These are phyloP conservation scores for Apomyelois bistriatella DNA, from an alignment of 2,888 invertebrate species.

Conservation along the genomic window DNA sequence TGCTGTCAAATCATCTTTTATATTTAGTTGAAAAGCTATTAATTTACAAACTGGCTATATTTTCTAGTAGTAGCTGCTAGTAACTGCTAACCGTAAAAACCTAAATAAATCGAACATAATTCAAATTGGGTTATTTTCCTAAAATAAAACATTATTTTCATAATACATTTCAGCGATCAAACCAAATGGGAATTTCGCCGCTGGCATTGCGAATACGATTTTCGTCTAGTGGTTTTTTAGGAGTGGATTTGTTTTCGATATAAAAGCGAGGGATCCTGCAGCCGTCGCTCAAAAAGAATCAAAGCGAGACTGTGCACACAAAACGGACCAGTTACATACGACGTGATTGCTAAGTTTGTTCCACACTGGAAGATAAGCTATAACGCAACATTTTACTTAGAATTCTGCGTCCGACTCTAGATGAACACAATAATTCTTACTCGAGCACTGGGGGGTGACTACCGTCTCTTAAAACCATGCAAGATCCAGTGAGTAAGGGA, in stretches of 20 bases:
- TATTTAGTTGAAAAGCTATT: no score
- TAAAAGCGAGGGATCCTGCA: conserved; percentile 1
- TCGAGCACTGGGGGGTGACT: no score
- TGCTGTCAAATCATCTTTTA: no score
- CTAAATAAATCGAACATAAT: no score
- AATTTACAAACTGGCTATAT: no score
- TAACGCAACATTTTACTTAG: background rate
- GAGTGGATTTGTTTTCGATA: conserved; percentile 3
- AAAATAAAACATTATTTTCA: background rate
- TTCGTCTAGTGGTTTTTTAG: background rate
- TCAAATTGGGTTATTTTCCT: no score
- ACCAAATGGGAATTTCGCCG: background rate
- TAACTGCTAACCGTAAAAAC: no score
- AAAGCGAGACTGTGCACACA: conserved; percentile 19
- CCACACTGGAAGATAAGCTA: background rate
- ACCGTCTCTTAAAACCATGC: no score
- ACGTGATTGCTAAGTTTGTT: background rate
- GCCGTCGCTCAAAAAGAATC: conserved; percentile 20
- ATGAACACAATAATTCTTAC: no score
- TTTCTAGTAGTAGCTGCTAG: no score
- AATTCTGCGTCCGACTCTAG: no score
- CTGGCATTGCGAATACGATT: background rate
- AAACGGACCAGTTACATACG: conserved; percentile 29
- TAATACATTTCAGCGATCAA: background rate
- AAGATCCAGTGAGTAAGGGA: no score